phyloP scores from a whole-genome alignment of 2,113 vertebrate genomes.

The Gadus chalcogrammus region DNA sequence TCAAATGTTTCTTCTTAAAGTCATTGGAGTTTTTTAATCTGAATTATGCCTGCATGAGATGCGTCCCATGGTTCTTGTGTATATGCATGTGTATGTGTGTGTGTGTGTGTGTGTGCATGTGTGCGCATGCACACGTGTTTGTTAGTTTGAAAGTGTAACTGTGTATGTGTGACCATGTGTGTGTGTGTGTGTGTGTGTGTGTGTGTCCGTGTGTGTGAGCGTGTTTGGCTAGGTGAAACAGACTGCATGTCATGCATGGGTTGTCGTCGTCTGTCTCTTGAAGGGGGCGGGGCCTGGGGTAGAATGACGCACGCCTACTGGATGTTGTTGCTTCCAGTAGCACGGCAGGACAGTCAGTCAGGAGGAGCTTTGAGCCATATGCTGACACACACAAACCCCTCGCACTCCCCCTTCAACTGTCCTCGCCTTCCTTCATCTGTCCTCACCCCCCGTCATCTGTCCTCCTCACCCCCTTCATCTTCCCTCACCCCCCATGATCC shows the following conservation, averaged over 20 bases:
- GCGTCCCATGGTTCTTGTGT: too few species aligned
- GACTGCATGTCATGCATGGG: slow-evolving; percentile 43
- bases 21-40: too few species aligned
- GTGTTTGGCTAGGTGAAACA: slow-evolving; percentile 15
- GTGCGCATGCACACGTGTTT: too few species aligned
- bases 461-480: not conserved
- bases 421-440: slow-evolving; percentile 16
- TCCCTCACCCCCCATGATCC: too few species aligned
- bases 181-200: too few species aligned
- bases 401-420: slow-evolving; percentile 55
- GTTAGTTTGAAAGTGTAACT: too few species aligned
- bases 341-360: slow-evolving; percentile 44
- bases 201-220: too few species aligned
- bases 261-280: slow-evolving; percentile 49
- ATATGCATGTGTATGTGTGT: too few species aligned
- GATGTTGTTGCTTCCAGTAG: slow-evolving; percentile 46
- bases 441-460: not conserved
- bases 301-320: slow-evolving; percentile 58
- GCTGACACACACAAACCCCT: slow-evolving; percentile 53
- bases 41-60: too few species aligned
- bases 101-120: too few species aligned
- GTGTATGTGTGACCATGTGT: too few species aligned
- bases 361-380: slow-evolving; percentile 45
- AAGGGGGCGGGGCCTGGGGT: slow-evolving; percentile 26
- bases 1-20: slow-evolving; percentile 18